Evolutionary conservation across 2,113 vertebrate genomes (phyloP), one percentile per base, ranked within the genome.

Genomic region (Thunnus thynnus): DNA sequence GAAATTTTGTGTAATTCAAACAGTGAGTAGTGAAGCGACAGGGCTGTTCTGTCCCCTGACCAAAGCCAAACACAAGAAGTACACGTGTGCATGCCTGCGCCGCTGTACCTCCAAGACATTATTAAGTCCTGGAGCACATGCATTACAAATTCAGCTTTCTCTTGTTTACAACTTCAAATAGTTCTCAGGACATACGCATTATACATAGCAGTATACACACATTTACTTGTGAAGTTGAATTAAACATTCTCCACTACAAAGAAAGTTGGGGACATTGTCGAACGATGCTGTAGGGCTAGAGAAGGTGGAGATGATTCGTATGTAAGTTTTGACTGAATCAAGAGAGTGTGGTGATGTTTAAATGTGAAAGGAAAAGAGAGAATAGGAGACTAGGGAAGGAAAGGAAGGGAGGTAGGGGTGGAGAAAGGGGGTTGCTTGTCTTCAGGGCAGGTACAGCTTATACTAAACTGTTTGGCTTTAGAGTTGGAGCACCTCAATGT

Each of bases 1-100:
- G 86, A 93, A 93, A 92, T 91, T 93, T 91, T 20, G 62, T 89
- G 90, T 91, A 91, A 93, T 93, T 95, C 91, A 90, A 93, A 93
- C 75, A 83, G 87, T 76, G 89, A 93, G 90, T 80, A 90, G 90
- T 90, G 88, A 87, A 90, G 89, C 88, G 73, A 90, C 82, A 56
- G 85, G 84, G 82, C 86, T 86, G 83, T 72, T 94, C 89, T 85
- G 80, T 93, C 86, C 86, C 78, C 84, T 78, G 88, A 92, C 91
- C 84, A 84, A 90, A 92, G 89, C 89, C 78, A 86, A 91, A 92
- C 91, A 91, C 86, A 83, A 88, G 81, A 74, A 55, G 72, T 71
- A 76, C 77, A 77, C 17, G 69, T 72, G 72, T 68, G 73, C 25
- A 16, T 80, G 72, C 71, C 72, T 70, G 82, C 36, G 36, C 36